Percentiles rank a stretch among this genome's conserved stretches.
phyloP scores from a whole-genome alignment of 1,140 invertebrate species.

The Drosophila kurseongensis region DNA sequence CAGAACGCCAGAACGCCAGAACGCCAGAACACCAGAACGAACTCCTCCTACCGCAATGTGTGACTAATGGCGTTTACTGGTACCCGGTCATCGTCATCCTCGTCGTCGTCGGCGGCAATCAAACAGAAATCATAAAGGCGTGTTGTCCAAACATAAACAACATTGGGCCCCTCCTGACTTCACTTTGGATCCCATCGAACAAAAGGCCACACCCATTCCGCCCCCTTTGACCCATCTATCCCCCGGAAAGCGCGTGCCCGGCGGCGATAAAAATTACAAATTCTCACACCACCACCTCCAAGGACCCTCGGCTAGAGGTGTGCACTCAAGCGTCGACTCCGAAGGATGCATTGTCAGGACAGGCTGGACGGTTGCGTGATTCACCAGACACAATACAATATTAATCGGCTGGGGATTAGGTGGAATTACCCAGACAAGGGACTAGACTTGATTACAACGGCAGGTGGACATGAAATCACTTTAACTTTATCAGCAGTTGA shows the following conservation, averaged over 20 bases:
- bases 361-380: constrained; percentile 33
- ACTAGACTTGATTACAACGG: constrained; percentile 14
- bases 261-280: constrained; percentile 73
- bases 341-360: constrained; percentile 30
- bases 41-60: constrained; percentile 35
- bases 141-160: constrained; percentile 80
- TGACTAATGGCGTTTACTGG: constrained; percentile 77
- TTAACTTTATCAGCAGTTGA: not conserved
- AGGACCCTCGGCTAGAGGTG: constrained; percentile 22
- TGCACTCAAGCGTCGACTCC: constrained; percentile 25
- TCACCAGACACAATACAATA: constrained; percentile 53
- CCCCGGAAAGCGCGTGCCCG: constrained; percentile 50
- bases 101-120: constrained; percentile 58
- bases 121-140: constrained; percentile 83
- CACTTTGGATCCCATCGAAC: constrained; percentile 39
- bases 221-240: not conserved
- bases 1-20: constrained; percentile 54
- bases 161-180: constrained; percentile 22
- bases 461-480: constrained; percentile 12
- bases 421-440: constrained; percentile 32
- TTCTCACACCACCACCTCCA: constrained; percentile 44
- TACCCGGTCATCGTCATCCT: constrained; percentile 37
- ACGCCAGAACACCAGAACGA: constrained; percentile 52
- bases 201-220: constrained; percentile 44
- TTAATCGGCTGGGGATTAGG: constrained; percentile 46